phyloP scores from a whole-genome alignment of 2,797 vertebrate species.

The Acanthis flammea region DNA sequence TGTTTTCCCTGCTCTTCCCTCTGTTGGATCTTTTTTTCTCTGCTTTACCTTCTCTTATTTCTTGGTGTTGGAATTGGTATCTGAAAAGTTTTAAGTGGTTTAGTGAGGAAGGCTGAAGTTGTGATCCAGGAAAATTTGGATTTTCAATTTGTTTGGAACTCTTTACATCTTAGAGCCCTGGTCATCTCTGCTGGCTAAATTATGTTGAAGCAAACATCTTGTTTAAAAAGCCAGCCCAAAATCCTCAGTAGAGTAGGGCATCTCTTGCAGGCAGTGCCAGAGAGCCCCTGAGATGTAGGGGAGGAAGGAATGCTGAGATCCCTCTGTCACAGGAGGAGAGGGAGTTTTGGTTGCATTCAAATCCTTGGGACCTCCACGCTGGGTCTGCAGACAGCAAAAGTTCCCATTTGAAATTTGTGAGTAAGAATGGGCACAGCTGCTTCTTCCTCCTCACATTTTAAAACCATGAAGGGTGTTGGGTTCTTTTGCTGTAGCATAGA shows the following conservation, averaged over 20 bases:
- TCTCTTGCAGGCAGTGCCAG: rapidly evolving
- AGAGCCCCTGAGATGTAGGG: neutral
- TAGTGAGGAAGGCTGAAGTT: neutral
- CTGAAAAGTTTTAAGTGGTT: neutral
- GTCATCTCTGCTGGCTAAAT: neutral
- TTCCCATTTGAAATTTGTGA: neutral
- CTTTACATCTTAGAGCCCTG: neutral
- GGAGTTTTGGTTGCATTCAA: neutral
- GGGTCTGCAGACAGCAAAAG: neutral
- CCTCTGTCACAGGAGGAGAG: neutral
- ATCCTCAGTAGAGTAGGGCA: neutral
- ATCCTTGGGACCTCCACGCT: rapidly evolving
- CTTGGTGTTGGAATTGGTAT: neutral
- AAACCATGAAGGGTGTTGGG: rapidly evolving
- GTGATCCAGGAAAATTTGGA: neutral
- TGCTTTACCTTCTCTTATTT: neutral
- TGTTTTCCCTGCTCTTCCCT: neutral
- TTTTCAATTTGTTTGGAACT: neutral
- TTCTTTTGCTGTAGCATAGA: neutral
- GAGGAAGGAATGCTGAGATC: neutral
- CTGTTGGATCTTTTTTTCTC: neutral
- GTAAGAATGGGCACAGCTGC: rapidly evolving
- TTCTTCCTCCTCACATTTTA: neutral
- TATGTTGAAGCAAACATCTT: neutral
- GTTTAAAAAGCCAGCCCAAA: neutral